Conservation (phyloP, 2,888 invertebrate species). For the Xylophagus ater region DNA sequence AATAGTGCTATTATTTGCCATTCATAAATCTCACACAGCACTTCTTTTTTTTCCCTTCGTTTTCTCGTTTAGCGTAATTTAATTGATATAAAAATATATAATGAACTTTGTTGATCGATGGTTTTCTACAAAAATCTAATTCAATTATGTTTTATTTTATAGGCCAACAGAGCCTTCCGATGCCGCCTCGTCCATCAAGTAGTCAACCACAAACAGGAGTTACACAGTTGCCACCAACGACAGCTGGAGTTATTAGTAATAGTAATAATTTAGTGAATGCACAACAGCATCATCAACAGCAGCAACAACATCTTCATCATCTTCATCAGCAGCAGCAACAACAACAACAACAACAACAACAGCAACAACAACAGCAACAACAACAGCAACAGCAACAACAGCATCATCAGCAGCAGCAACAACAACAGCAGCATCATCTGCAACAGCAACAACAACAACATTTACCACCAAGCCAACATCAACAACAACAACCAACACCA, state of each 20-base stretch:
- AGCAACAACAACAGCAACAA: constrained; percentile 37
- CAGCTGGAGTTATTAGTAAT: constrained; percentile 17
- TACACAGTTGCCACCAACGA: constrained; percentile 26
- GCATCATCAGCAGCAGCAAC: constrained; percentile 13
- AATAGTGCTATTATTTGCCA: no score
- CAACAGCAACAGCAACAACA: constrained; percentile 13
- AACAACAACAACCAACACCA: constrained; percentile 10
- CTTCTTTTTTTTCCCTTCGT: constrained; percentile 2
- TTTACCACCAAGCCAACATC: constrained; percentile 33
- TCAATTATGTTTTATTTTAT: constrained; percentile 19
- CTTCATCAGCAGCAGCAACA: constrained; percentile 29
- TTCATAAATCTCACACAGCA: no score
- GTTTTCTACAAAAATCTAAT: background rate
- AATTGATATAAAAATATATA: background rate
- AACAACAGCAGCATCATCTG: constrained; percentile 18
- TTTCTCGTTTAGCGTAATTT: no score
- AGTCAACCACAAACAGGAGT: constrained; percentile 53
- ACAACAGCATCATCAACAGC: constrained; percentile 20
- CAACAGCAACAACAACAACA: constrained; percentile 26
- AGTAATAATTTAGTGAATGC: constrained; percentile 29
- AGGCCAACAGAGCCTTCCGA: constrained; percentile 89
- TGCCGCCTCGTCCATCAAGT: constrained; percentile 91
- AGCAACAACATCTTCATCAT: constrained; percentile 20
- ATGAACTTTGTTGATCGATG: background rate
- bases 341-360: constrained; percentile 32